Conservation (phyloP, 2,888 invertebrate species). For the Prosapia bicincta region DNA sequence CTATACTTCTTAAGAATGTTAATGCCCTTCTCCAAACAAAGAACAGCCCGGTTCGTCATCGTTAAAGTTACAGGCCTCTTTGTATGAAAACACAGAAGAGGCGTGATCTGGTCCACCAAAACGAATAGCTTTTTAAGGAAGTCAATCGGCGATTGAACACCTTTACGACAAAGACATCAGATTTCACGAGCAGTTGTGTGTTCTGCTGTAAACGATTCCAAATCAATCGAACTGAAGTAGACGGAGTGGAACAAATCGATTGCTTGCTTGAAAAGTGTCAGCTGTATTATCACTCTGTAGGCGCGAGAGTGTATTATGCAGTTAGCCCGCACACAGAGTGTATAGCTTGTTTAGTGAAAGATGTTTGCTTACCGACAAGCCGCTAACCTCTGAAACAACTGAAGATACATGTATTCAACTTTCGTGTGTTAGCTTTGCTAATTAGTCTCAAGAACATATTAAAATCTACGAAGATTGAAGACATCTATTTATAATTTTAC, state of each 20-base stretch:
- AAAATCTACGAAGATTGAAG: no score
- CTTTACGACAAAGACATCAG: neutral
- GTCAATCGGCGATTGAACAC: neutral
- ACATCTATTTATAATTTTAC: no score
- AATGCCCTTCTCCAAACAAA: no score
- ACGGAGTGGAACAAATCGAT: neutral
- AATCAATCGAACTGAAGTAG: neutral
- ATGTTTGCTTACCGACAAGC: no score
- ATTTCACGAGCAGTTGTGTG: neutral
- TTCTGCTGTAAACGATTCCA: neutral
- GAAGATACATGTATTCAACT: no score
- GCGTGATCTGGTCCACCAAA: neutral
- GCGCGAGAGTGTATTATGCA: neutral
- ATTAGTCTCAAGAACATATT: no score
- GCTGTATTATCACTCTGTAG: neutral
- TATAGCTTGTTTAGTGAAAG: neutral
- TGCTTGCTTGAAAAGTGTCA: neutral
- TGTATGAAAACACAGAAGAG: neutral
- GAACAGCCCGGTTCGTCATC: no score
- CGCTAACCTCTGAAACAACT: no score
- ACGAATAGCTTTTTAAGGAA: neutral
- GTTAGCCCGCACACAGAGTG: neutral
- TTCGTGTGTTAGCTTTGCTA: no score
- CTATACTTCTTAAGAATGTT: no score
- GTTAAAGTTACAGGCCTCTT: no score